Base-by-base conservation (phyloP, 2,113 vertebrate species). In the Xyliphius kryptos region DNA sequence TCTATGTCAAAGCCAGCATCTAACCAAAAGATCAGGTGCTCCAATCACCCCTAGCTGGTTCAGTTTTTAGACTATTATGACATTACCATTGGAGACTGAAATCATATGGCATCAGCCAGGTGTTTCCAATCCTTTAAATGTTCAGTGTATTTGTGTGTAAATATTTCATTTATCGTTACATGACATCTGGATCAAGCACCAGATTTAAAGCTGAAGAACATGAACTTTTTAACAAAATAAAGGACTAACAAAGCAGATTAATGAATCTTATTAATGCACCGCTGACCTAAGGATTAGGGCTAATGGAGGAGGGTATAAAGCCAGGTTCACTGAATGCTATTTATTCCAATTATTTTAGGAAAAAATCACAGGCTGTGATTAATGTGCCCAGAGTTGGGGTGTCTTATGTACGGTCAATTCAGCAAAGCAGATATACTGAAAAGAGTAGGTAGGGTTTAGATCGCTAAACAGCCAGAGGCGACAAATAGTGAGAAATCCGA, bases 231-330 rank as follows among this genome's bases (percentile, higher is more conserved):
- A 65, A 65, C 49, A 20, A 14, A 16, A 17, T 41, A 59, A 56
- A 50, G 62, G 64, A 58, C 53, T 71, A 71, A 71, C 63, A 59
- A 71, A 63, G 44, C 53, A 9, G 49, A 62, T 71, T 71, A 72
- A 67, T 58, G 53, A 67, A 63, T 22, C 58, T 43, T 62, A 61
- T 71, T 63, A 50, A 53, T 36, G 22, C 51, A 22, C 46, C 63
- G 53, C 38, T 47, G 26, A 43, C 54, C 56, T 63, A 56, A 44
- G 17, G 20, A 63, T 41, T 22, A 26, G 40, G 19, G 9, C 53
- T 55, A 68, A 61, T 44, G 38, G 32, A 60, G 41, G 56, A 58
- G 56, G 41, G 20, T 19, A 55, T 37, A 55, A 55, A 55, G 20
- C 41, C 62, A 43, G 57, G 15, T 48, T 50, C n/a, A 41, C 61